These are phyloP conservation scores for Musca domestica DNA, from an alignment of 1,140 invertebrate species.

Conservation along the genomic window DNA sequence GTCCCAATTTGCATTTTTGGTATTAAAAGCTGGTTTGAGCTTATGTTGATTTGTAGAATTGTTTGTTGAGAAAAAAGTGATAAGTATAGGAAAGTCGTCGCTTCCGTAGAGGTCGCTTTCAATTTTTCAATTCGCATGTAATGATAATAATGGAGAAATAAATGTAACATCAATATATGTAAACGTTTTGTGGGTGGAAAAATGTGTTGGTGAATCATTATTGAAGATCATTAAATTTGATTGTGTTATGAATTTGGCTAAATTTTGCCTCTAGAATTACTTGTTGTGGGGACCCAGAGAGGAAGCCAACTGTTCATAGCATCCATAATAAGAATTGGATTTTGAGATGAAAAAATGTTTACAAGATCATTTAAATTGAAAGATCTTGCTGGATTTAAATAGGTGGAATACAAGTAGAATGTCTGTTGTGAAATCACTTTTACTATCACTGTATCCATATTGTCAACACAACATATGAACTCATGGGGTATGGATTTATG, in stretches of 20 bases:
- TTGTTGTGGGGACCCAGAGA: too few relatives aligned
- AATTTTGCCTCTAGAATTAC: background rate
- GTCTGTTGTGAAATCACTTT: too few relatives aligned
- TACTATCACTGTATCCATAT: background rate
- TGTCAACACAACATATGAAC: background rate
- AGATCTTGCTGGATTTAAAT: background rate
- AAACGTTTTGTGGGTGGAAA: too few relatives aligned
- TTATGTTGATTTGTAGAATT: too few relatives aligned
- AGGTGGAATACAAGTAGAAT: background rate
- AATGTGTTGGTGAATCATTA: too few relatives aligned
- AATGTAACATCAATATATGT: slow-evolving; percentile 6
- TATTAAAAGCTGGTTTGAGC: background rate
- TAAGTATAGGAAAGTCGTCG: slow-evolving; percentile 18
- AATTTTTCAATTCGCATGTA: background rate
- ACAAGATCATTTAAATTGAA: background rate
- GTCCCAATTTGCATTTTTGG: background rate
- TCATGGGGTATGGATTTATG: slow-evolving; percentile 26
- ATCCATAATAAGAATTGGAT: slow-evolving; percentile 27
- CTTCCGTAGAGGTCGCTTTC: slow-evolving; percentile 8
- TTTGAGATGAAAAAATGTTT: too few relatives aligned
- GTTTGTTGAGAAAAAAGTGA: background rate
- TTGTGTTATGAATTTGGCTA: slow-evolving; percentile 12
- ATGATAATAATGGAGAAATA: background rate
- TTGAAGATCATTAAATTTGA: too few relatives aligned
- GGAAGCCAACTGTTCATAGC: slow-evolving; percentile 29